Conservation (phyloP, 2,113 vertebrate genomes). For the Bagarius yarrelli region DNA sequence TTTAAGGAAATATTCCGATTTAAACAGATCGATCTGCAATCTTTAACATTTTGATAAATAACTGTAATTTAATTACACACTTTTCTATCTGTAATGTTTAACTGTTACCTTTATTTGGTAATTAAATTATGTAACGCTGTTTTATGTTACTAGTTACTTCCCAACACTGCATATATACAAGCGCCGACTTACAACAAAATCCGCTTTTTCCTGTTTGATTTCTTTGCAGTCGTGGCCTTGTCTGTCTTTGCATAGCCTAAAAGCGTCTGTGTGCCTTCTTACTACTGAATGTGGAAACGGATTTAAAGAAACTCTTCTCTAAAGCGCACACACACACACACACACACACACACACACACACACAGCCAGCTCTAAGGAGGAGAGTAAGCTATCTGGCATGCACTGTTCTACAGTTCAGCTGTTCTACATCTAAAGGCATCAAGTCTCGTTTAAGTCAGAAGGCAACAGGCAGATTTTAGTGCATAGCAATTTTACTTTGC, state of each 20-base stretch:
- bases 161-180: background rate
- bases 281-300: constrained; percentile 69
- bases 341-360: constrained; percentile 47
- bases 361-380: constrained; percentile 71
- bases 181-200: constrained; percentile 39
- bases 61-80: too few species aligned
- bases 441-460: constrained; percentile 72
- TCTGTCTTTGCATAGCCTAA: constrained; percentile 85
- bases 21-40: too few species aligned
- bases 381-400: constrained; percentile 61
- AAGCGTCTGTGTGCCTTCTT: constrained; percentile 76
- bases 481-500: constrained; percentile 81
- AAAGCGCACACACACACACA: constrained; percentile 57
- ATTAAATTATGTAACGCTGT: too few species aligned
- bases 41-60: too few species aligned
- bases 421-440: constrained; percentile 87
- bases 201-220: constrained; percentile 54
- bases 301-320: constrained; percentile 61
- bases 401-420: constrained; percentile 62
- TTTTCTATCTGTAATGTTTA: too few species aligned
- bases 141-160: too few species aligned
- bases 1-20: too few species aligned
- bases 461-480: constrained; percentile 90
- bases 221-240: constrained; percentile 64
- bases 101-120: too few species aligned